These are phyloP conservation scores for Leptobrachium leishanense DNA, from an alignment of 2,113 vertebrate genomes.

Conservation along the genomic window DNA sequence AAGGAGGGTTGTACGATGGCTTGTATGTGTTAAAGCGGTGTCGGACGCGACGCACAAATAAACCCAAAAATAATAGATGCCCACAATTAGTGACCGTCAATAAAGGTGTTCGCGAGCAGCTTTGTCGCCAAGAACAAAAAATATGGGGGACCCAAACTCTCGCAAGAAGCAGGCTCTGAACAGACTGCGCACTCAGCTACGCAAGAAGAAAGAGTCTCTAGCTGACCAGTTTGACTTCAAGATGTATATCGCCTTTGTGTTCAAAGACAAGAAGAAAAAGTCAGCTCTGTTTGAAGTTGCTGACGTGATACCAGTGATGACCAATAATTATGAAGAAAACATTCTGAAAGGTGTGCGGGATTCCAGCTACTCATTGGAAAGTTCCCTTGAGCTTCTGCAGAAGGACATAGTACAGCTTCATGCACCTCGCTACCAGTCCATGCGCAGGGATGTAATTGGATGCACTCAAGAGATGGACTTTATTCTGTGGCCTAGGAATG, in stretches of 20 bases:
- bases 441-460: slow-evolving; percentile 98
- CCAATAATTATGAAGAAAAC: slow-evolving; percentile 99
- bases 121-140: too few species aligned
- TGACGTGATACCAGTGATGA: slow-evolving; percentile 99
- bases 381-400: slow-evolving; percentile 97
- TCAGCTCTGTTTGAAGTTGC: slow-evolving; percentile 98
- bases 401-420: slow-evolving; percentile 98
- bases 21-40: too few species aligned
- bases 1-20: too few species aligned
- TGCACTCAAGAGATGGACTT: slow-evolving; percentile 99
- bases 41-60: too few species aligned
- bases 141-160: too few species aligned
- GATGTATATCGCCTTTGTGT: slow-evolving; percentile 99
- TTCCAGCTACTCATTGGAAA: slow-evolving; percentile 96
- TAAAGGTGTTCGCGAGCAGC: too few species aligned
- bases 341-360: slow-evolving; percentile 95
- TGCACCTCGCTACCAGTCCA: slow-evolving; percentile 97
- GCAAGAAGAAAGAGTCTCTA: slow-evolving; percentile 99
- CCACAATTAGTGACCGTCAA: too few species aligned
- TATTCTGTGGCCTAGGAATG: slow-evolving; percentile 98
- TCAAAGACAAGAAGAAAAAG: slow-evolving; percentile 99
- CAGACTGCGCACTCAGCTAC: slow-evolving; percentile 98
- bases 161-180: too few species aligned
- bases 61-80: too few species aligned
- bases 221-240: slow-evolving; percentile 99